Evolutionary conservation across 2,113 vertebrate species (phyloP).

Genomic region (Mystacornis crossleyi): DNA sequence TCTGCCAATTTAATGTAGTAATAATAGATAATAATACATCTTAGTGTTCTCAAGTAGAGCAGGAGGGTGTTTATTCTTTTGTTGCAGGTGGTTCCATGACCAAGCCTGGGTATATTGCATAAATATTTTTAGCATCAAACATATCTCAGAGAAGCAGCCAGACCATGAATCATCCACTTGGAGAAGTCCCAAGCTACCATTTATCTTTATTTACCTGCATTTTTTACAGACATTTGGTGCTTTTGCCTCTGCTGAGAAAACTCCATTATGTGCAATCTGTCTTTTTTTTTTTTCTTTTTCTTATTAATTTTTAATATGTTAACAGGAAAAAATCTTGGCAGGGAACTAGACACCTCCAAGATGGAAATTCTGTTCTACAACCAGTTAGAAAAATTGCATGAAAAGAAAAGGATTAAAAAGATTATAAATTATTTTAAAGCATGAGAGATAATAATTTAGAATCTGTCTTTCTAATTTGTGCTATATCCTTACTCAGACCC

Average conservation of each 20-base stretch:
- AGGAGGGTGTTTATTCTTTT: background rate
- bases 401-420: fast-evolving
- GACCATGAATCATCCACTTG: background rate
- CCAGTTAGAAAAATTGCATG: background rate
- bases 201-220: constrained; percentile 22
- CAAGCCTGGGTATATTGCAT: background rate
- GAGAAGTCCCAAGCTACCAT: background rate
- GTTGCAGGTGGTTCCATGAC: background rate
- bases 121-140: background rate
- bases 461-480: background rate
- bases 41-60: background rate
- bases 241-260: background rate
- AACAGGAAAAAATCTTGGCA: background rate
- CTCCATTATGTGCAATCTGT: background rate
- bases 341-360: background rate
- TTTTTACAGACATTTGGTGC: background rate
- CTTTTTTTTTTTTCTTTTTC: background rate
- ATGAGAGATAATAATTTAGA: background rate
- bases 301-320: background rate
- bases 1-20: background rate
- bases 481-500: background rate
- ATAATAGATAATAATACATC: background rate
- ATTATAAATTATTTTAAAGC: background rate
- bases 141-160: background rate
- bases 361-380: background rate